phyloP scores from a whole-genome alignment of 2,113 vertebrate species.

The Fulmarus glacialis region DNA sequence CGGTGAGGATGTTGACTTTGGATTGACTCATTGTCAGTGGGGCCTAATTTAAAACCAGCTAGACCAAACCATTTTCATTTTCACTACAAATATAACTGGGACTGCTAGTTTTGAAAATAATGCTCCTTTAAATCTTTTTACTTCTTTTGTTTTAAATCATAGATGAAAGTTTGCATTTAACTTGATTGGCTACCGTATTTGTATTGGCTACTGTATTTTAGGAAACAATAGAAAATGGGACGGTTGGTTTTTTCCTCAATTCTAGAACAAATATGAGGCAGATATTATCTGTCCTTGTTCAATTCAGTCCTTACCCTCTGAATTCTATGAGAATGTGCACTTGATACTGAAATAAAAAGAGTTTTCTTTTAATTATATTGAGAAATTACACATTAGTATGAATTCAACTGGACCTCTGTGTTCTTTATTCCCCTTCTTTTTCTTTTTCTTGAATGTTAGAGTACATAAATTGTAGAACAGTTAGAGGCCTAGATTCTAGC shows the following conservation, averaged over 20 bases:
- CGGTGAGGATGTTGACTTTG: neutral
- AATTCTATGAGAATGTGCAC: neutral
- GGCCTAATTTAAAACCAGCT: neutral
- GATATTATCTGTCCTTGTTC: neutral
- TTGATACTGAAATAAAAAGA: neutral
- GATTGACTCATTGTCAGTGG: neutral
- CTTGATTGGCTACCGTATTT: neutral
- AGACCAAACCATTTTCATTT: neutral
- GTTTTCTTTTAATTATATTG: neutral
- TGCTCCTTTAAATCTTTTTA: neutral
- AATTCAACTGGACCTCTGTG: neutral
- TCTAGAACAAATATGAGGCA: neutral
- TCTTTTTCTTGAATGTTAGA: conserved; percentile 36
- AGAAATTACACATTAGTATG: neutral
- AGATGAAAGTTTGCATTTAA: neutral
- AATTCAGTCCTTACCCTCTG: neutral
- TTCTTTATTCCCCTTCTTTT: neutral
- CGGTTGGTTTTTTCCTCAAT: neutral
- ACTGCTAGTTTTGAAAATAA: neutral
- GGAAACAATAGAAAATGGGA: neutral
- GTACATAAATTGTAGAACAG: conserved; percentile 21
- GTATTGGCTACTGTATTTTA: neutral
- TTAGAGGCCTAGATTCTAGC: conserved; percentile 23
- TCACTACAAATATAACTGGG: neutral
- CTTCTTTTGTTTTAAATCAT: neutral